Base-by-base conservation (phyloP, 2,888 invertebrate genomes). In the Bruchidius siliquastri region DNA sequence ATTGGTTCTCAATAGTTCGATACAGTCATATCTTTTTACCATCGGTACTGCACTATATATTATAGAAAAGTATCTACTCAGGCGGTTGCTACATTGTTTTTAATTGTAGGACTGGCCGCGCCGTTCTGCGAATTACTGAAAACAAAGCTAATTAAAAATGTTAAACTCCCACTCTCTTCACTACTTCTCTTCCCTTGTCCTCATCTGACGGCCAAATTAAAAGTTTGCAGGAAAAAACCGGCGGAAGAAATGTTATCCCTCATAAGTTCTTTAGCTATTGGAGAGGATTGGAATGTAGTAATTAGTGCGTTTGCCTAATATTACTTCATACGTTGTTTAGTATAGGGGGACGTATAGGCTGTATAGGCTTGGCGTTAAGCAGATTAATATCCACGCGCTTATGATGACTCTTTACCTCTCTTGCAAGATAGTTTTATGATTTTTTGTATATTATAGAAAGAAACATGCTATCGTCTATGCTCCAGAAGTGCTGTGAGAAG, bases 111-210 rank as follows among this genome's bases (percentile, higher is more conserved):
- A 67, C 71, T 30, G 21, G 49, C n/a, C n/a, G n/a, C 49, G 18
- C 49, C 73, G 71, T 49, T 70, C 68, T 22, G 74, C 72, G 71
- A 76, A 73, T 73, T 75, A 71, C 66, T 71, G 22, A 69, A 75
- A 77, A 77, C 77, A 77, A 77, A 77, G 77, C 75, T 75, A 77
- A 77, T 75, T 77, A 77, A 75, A 75, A 77, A 75, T 74, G 77
- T 77, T 75, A 73, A 74, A 75, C 49, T 49, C 18, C 49, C 49
- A 49, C 49, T 49, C 18, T 49, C 49, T 49, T 49, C 49, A 8
- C 49, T 49, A 49, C 49, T 49, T 13, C 49, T 49, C 49, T 49
- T 13, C 18, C 18, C 49, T 49, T 49, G 18, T 49, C 49, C 13
- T 49, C 49, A 13, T 72, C 71, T n/a, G 71, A 70, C 68, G 72